Base-by-base conservation (phyloP, 2,888 invertebrate genomes). In the Parnassius mnemosyne region DNA sequence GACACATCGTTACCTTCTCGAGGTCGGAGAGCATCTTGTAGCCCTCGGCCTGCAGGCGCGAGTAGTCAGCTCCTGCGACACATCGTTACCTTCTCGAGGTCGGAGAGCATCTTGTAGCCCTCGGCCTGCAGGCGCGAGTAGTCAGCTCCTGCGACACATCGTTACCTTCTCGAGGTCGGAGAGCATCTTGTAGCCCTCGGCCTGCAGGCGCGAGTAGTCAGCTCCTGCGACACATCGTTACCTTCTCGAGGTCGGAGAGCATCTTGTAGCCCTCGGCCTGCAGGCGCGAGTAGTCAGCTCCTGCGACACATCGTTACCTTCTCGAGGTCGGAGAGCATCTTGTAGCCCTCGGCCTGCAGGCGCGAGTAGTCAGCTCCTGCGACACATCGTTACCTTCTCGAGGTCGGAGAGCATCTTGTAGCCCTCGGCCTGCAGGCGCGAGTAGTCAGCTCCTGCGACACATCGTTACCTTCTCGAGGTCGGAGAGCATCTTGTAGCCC, bases 221-320 rank as follows among this genome's bases (percentile, higher is more conserved):
- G 9, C 10, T 47, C 13, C 25, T 25, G 5, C 25, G 25, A 25
- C 25, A 25, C 5, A 5, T 25, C 25, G 25, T 54, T 59, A 96
- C 97, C 92, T 95, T 88, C 79, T 93, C 93, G 52, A 93, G 76
- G 69, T 94, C 93, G 73, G 87, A 92, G 63, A 97, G 92, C 75
- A 98, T 93, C 82, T 96, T 97, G 85, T 96, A 95, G 55, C 99
- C 99, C 74, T 96, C 95, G 1, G 99, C 98, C 73, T 97, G 96
- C 34, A 93, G 87, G 12, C 92, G 89, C 60, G 96, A 95, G 83
- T 97, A 99, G 0, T 16, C 16, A 16, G 16, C 16, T 16, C 16
- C 16, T 16, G 16, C 16, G 16, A 16, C 16, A 16, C 16, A 16
- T 25, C 25, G 25, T 25, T 7, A 25, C 25, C 25, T 25, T 7